These are phyloP conservation scores for Oligia fasciuncula DNA, from an alignment of 2,888 invertebrate species.

Conservation along the genomic window DNA sequence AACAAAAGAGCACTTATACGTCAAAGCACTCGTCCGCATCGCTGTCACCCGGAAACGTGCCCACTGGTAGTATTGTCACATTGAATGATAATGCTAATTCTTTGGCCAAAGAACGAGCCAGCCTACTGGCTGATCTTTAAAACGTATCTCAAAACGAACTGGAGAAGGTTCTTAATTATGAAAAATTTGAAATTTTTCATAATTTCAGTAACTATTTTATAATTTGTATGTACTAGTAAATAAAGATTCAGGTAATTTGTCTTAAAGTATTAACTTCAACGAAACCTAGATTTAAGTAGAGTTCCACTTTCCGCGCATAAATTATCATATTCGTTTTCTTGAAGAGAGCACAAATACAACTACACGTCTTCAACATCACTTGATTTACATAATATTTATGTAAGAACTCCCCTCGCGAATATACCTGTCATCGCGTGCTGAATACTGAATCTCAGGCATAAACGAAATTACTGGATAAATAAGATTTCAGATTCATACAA, in stretches of 20 bases:
- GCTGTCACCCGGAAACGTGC: not conserved
- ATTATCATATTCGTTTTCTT: constrained; percentile 13
- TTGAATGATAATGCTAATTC: not conserved
- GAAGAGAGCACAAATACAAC: constrained; percentile 9
- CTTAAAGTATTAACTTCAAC: not conserved
- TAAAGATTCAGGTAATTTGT: not conserved
- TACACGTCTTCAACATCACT: constrained; percentile 9
- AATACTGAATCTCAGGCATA: constrained; percentile 6
- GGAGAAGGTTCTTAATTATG: not conserved
- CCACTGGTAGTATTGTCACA: not conserved
- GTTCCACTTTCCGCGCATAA: not conserved
- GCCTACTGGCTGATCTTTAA: not conserved
- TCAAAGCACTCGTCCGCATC: not conserved
- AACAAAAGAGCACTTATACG: not conserved
- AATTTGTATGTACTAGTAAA: not conserved
- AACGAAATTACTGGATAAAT: constrained; percentile 26
- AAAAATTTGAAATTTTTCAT: not conserved
- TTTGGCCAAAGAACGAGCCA: not conserved
- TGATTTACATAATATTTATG: constrained; percentile 47
- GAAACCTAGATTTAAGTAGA: not conserved
- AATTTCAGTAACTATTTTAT: not conserved
- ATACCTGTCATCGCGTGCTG: constrained; percentile 31
- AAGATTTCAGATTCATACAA: constrained; percentile 18
- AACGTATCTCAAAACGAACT: not conserved
- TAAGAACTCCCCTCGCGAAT: constrained; percentile 35